These are phyloP conservation scores for Drosophila oshimai DNA, from an alignment of 1,140 invertebrate species.

Conservation along the genomic window DNA sequence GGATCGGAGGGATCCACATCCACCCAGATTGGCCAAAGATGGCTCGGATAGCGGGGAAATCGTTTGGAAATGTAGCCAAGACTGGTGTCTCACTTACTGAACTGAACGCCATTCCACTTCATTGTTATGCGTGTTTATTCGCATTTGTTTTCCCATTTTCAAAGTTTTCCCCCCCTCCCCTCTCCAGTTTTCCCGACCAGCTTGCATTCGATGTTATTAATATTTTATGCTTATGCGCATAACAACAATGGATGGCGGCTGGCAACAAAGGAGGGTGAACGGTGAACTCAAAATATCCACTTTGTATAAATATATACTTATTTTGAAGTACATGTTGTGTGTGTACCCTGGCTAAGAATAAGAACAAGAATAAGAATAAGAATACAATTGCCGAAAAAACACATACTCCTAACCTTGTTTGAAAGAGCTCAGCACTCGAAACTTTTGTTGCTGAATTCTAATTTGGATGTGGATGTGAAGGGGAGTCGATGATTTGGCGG, in stretches of 20 bases:
- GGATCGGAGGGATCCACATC: conserved; percentile 3
- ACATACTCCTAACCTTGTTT: conserved; percentile 21
- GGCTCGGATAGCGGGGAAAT: background rate
- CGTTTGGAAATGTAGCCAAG: conserved; percentile 2
- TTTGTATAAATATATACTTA: background rate
- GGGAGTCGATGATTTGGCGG: background rate
- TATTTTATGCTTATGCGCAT: conserved; percentile 71
- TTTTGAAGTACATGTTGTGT: background rate
- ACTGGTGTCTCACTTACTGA: background rate
- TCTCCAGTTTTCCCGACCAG: background rate
- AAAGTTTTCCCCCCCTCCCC: conserved; percentile 8
- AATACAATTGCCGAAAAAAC: conserved; percentile 41
- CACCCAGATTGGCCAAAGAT: conserved; percentile 4
- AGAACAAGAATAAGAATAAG: background rate
- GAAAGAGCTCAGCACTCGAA: conserved; percentile 54
- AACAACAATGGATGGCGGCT: conserved; percentile 34
- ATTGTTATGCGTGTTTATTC: conserved; percentile 17
- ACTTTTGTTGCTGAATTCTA: conserved; percentile 32
- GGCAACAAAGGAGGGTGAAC: conserved; percentile 37
- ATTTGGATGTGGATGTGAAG: background rate
- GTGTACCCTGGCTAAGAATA: background rate
- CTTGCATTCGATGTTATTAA: conserved; percentile 49
- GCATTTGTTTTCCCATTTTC: conserved; percentile 25
- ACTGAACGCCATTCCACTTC: background rate
- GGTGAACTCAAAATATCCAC: conserved; percentile 32